Evolutionary conservation across 2,797 vertebrate genomes (phyloP).

Genomic region (Falco naumanni): DNA sequence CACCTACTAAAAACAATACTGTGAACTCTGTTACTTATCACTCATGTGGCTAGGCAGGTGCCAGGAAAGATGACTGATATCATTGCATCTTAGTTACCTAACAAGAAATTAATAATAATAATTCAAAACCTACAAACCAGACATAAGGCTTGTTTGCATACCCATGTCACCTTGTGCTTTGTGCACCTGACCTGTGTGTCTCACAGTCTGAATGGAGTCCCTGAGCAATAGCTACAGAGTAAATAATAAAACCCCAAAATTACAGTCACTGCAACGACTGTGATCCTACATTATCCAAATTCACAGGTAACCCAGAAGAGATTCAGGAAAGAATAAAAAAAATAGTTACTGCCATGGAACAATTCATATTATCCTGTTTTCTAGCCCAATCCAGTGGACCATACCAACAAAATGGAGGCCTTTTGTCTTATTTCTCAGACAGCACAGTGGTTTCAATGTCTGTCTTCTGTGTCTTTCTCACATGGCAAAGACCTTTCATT

Average conservation of each 20-base stretch:
- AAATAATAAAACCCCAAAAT: neutral
- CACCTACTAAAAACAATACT: neutral
- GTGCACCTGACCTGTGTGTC: neutral
- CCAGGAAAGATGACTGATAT: conserved; percentile 17
- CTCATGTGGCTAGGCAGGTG: neutral
- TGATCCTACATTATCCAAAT: neutral
- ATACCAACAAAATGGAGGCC: neutral
- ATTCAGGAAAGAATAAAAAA: neutral
- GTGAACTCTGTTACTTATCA: neutral
- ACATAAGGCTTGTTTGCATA: neutral
- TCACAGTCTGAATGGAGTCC: neutral
- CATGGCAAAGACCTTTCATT: neutral
- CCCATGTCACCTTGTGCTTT: neutral
- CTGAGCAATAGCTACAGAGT: neutral
- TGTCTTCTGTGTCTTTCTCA: neutral
- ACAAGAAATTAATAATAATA: neutral
- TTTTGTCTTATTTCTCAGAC: neutral
- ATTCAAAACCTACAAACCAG: neutral
- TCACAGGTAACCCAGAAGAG: neutral
- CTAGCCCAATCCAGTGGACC: neutral
- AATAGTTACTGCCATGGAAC: neutral
- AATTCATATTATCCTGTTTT: neutral
- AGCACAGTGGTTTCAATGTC: neutral
- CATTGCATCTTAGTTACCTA: neutral
- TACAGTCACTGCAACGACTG: neutral